A percentile compares a stretch with the other conserved stretches of the same genome.
phyloP scores from a whole-genome alignment of 2,113 vertebrate species.

The Neopipo cinnamomea region DNA sequence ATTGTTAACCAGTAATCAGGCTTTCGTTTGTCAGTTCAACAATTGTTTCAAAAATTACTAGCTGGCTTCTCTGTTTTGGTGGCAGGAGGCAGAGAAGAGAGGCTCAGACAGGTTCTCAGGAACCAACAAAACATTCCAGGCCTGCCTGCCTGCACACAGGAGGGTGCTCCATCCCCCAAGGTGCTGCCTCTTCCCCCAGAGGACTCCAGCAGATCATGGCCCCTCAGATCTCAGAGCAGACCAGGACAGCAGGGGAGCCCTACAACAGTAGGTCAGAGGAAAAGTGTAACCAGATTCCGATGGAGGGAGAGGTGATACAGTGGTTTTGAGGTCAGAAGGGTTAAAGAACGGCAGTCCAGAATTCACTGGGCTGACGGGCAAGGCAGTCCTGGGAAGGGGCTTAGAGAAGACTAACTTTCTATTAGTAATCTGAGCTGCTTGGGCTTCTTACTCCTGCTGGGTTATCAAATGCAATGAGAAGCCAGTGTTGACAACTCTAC shows the following conservation, averaged over 20 bases:
- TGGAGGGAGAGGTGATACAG: not conserved
- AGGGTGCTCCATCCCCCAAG: not conserved
- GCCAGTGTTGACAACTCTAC: slow-evolving; percentile 48
- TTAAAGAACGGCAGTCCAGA: not conserved
- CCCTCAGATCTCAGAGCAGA: not conserved
- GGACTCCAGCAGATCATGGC: not conserved
- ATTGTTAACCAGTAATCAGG: not conserved
- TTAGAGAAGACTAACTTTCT: not conserved
- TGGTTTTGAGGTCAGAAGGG: not conserved
- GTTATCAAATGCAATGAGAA: slow-evolving; percentile 31
- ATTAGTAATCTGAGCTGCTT: slow-evolving; percentile 21
- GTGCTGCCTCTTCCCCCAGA: not conserved
- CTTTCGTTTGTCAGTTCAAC: not conserved
- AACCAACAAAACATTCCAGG: not conserved
- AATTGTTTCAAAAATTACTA: not conserved
- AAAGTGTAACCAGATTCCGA: not conserved
- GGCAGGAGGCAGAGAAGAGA: not conserved
- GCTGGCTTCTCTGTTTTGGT: not conserved
- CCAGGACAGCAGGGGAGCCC: not conserved
- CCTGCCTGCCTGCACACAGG: not conserved
- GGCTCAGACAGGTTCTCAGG: not conserved
- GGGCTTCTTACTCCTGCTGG: slow-evolving; percentile 3
- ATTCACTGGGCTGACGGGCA: not conserved
- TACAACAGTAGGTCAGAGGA: not conserved
- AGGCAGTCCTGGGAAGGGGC: not conserved